Base-by-base conservation (phyloP, 2,888 invertebrate genomes). In the Plebejus anna region DNA sequence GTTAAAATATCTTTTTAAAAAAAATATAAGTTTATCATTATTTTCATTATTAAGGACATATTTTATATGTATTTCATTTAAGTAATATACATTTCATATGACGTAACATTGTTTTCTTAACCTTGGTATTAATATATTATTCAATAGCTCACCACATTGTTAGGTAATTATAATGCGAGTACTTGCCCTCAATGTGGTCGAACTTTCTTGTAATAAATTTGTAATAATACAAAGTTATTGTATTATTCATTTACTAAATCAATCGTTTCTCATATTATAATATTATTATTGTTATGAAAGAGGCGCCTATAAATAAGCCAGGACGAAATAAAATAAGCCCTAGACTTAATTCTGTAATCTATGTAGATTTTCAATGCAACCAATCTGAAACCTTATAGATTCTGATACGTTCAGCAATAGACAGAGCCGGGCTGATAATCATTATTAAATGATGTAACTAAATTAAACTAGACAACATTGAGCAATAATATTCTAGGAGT, bases 161-260 rank as follows among this genome's bases (percentile, higher is more conserved):
- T 61, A 9, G 75, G 57, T 38, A 55, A 70, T 70, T 70, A 70
- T 70, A 28, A 76, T 36, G 9, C 51, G 75, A 32, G 70, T 38
- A 59, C 51, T 22, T 76, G 57, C 11, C 71, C 76, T 76, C 71
- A 76, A 76, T 76, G 76, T 42, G 76, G 57, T 70, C 4, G 59
- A 71, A 76, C 76, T 76, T 76, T 76, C 70, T 70, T 55, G 71
- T 38, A 71, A 47, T 32, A 9, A 22, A 22, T 22, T 22, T 11
- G 11, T 13, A 55, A 55, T 51, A 13, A 51, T 55, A 16, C 55
- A 9, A 47, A 47, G 47, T 47, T 47, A 3, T 9, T 11, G 0
- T 9, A 9, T 6, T 42, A 42, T 9, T 42, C 7, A 42, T 42
- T 7, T 0, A 42, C 7, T 42, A 42, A 42, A 42, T 47, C 47